Evolutionary conservation across 2,888 invertebrate species (phyloP).

Genomic region (Metellina segmentata): DNA sequence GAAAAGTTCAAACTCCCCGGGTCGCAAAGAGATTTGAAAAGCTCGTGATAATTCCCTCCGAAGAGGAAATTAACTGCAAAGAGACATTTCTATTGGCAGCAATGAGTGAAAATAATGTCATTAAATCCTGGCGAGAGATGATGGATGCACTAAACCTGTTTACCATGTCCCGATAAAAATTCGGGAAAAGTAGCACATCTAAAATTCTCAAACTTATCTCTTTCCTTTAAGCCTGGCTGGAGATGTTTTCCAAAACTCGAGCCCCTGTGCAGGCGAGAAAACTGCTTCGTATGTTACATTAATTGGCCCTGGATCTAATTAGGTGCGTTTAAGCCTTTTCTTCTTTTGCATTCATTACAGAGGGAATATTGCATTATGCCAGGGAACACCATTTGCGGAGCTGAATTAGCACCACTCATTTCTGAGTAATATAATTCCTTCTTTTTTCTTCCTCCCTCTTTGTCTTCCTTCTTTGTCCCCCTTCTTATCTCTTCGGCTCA

Average conservation of each 20-base stretch:
- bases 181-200: slow-evolving; percentile 58
- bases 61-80: slow-evolving; percentile 53
- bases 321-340: slow-evolving; percentile 74
- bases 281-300: slow-evolving; percentile 67
- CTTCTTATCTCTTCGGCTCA: slow-evolving; percentile 56
- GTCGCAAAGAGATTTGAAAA: slow-evolving; percentile 38
- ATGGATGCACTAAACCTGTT: slow-evolving; percentile 67
- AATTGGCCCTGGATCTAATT: slow-evolving; percentile 75
- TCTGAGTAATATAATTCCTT: slow-evolving; percentile 70
- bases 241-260: slow-evolving; percentile 58
- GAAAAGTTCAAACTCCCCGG: slow-evolving; percentile 21
- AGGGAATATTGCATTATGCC: slow-evolving; percentile 70
- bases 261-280: slow-evolving; percentile 49
- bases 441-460: slow-evolving; percentile 39
- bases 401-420: slow-evolving; percentile 74
- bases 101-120: slow-evolving; percentile 71
- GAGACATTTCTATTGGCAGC: slow-evolving; percentile 52
- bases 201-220: slow-evolving; percentile 67
- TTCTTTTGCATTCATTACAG: slow-evolving; percentile 73
- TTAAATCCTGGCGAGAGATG: slow-evolving; percentile 59
- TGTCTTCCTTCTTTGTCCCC: slow-evolving; percentile 54
- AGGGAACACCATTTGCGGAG: slow-evolving; percentile 65
- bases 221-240: slow-evolving; percentile 25
- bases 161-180: slow-evolving; percentile 62
- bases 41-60: slow-evolving; percentile 53